phyloP scores from a whole-genome alignment of 2,797 vertebrate genomes.

The Danio jaintianensis region DNA sequence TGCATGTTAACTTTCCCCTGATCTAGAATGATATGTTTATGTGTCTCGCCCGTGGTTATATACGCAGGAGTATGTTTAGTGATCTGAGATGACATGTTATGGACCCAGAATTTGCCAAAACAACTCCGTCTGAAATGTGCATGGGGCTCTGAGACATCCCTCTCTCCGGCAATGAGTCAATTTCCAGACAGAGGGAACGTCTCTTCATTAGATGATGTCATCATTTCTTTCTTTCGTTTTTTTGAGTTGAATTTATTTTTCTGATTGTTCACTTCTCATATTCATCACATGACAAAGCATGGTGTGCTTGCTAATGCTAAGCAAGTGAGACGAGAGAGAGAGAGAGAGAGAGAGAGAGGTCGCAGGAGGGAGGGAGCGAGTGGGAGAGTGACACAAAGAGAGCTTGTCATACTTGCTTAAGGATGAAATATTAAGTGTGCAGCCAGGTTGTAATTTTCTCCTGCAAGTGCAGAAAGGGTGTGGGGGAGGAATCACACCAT shows the following conservation, averaged over 20 bases:
- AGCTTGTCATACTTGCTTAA: conserved; percentile 84
- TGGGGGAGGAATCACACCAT: conserved; percentile 74
- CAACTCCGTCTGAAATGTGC: conserved; percentile 29
- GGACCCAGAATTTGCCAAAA: conserved; percentile 39
- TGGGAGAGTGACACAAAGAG: conserved; percentile 74
- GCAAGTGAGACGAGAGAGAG: conserved; percentile 66
- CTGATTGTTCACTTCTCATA: conserved; percentile 58
- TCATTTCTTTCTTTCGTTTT: neutral
- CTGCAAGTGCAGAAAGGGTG: conserved; percentile 75
- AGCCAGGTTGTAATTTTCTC: conserved; percentile 86
- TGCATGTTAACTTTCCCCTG: conserved; percentile 12
- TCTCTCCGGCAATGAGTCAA: conserved; percentile 1
- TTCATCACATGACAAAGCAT: conserved; percentile 76
- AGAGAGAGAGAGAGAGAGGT: conserved; percentile 42
- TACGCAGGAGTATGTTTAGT: conserved; percentile 17
- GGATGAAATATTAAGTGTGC: conserved; percentile 83
- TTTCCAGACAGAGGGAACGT: neutral
- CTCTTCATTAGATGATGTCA: conserved; percentile 5
- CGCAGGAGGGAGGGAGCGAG: conserved; percentile 50
- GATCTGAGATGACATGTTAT: conserved; percentile 53
- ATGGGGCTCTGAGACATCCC: conserved; percentile 11
- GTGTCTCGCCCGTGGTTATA: conserved; percentile 23
- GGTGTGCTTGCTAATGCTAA: conserved; percentile 66
- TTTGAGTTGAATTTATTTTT: conserved; percentile 75
- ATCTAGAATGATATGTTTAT: conserved; percentile 52